Percentiles rank a stretch among this genome's conserved stretches.
These are phyloP conservation scores for Phaonia tiefii DNA, from an alignment of 2,888 invertebrate species.

Conservation along the genomic window DNA sequence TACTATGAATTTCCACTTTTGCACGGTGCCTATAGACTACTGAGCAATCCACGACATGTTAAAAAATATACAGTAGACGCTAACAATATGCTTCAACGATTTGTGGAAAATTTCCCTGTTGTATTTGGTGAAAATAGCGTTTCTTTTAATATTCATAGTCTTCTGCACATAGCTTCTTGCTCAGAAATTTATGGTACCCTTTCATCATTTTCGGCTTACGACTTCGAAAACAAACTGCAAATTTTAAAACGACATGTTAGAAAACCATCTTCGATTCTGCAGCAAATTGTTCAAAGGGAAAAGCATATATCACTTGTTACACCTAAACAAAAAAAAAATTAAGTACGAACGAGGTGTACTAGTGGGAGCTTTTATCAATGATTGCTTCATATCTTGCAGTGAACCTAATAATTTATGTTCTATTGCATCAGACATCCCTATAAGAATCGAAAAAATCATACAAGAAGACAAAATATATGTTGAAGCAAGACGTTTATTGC, in stretches of 20 bases:
- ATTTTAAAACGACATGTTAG: constrained; percentile 5
- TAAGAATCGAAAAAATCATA: constrained; percentile 18
- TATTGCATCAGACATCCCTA: not conserved
- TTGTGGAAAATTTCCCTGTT: constrained; percentile 39
- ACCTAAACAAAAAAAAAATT: no score
- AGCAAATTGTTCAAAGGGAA: constrained; percentile 18
- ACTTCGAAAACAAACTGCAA: constrained; percentile 7
- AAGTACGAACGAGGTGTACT: constrained; percentile 10
- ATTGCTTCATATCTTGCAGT: constrained; percentile 42
- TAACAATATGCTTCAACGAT: constrained; percentile 32
- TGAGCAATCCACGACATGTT: constrained; percentile 33
- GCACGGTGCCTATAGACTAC: constrained; percentile 46
- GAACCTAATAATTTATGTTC: constrained; percentile 27
- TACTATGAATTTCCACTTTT: constrained; percentile 42
- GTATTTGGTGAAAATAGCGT: constrained; percentile 37
- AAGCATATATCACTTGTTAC: not conserved
- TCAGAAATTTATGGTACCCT: constrained; percentile 40
- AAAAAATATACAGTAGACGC: no score
- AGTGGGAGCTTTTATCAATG: constrained; percentile 5
- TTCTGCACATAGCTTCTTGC: constrained; percentile 38
- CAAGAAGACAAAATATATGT: not conserved
- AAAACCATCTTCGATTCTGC: constrained; percentile 2
- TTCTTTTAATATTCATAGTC: constrained; percentile 35
- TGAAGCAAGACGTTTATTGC: constrained; percentile 12
- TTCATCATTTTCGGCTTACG: constrained; percentile 5